Evolutionary conservation across 1,140 invertebrate species (phyloP).

Genomic region (Drosophila tani): DNA sequence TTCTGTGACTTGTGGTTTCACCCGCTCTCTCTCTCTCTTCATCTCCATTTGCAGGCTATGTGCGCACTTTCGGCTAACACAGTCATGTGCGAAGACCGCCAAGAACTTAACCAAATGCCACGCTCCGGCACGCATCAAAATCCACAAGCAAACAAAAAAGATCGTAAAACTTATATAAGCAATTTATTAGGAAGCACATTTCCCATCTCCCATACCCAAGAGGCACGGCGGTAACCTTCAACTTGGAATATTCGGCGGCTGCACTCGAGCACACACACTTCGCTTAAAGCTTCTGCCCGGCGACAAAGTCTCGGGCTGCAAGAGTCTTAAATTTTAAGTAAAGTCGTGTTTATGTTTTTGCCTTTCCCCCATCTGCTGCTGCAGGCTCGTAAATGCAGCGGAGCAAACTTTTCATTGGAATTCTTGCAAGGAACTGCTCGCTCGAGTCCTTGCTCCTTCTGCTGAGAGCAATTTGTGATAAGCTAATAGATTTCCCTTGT

Average conservation of each 20-base stretch:
- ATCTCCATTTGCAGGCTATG: slow-evolving; percentile 45
- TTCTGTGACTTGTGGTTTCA: slow-evolving; percentile 21
- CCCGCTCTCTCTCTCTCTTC: slow-evolving; percentile 11
- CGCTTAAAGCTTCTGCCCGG: slow-evolving; percentile 12
- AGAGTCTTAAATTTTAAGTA: slow-evolving; percentile 37
- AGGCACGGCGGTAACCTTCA: slow-evolving; percentile 6
- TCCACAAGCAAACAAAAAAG: slow-evolving; percentile 16
- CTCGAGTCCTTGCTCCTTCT: slow-evolving; percentile 1
- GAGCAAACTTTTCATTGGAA: slow-evolving; percentile 20
- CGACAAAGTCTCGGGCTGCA: slow-evolving; percentile 7
- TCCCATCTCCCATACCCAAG: not conserved
- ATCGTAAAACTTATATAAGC: slow-evolving; percentile 53
- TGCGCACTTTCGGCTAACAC: slow-evolving; percentile 62
- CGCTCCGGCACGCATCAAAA: slow-evolving; percentile 47
- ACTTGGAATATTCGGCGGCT: slow-evolving; percentile 20
- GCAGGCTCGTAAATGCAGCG: slow-evolving; percentile 45
- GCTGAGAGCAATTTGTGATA: slow-evolving; percentile 45
- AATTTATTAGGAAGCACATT: slow-evolving; percentile 47
- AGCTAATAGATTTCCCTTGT: slow-evolving; percentile 49
- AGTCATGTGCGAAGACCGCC: slow-evolving; percentile 8
- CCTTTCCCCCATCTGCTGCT: not conserved
- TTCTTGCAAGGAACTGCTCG: slow-evolving; percentile 1
- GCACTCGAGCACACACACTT: not conserved
- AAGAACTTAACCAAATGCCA: slow-evolving; percentile 48
- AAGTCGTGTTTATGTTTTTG: slow-evolving; percentile 54